Evolutionary conservation across 1,140 invertebrate genomes (phyloP), one percentile per base, ranked within the genome.

Genomic region (Popillia japonica): DNA sequence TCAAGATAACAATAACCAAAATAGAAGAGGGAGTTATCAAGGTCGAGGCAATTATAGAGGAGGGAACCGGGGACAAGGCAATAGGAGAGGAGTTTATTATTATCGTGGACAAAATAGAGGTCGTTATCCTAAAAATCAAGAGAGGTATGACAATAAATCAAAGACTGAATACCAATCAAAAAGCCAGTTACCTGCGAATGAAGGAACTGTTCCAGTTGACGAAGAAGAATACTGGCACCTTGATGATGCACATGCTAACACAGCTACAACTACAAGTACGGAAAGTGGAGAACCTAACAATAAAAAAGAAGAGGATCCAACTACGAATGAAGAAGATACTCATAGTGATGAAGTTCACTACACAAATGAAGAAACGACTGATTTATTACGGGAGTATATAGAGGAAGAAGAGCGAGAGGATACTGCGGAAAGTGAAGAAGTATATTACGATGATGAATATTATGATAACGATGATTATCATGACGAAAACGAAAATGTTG

Each of bases 391-490:
- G 1, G 11, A 72, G 0, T 17, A 9, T 72, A 22, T 40, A 27
- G 23, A 72, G 14, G 2, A 72, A 40, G 11, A 22, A 8, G 22
- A 27, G 11, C n/a, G 4, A 40, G 64, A 72, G 27, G 8, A 72
- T 23, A 6, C 11, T 7, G 72, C 40, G 41, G 34, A 17, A 20
- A 14, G 41, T 17, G 11, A 41, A 41, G 17, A 44, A 6, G 34
- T 7, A 17, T 20, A 74, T 17, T 74, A 74, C 11, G 11, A 74
- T 41, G 72, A 74, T 17, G 72, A 74, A 41, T 74, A 74, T 41
- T 27, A 20, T n/a, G 22, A 10, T 42, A 34, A 74, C n/a, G 17
- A 40, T n/a, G 22, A 68, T 20, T 17, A 74, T 41, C n/a, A 42
- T 17, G 72, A 41, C 0, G 72, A 74, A 41, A 40, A 17, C 17